Evolutionary conservation across 2,888 invertebrate genomes (phyloP), one percentile per base, ranked within the genome.

Genomic region (Spatulosminthurus flaviceps): DNA sequence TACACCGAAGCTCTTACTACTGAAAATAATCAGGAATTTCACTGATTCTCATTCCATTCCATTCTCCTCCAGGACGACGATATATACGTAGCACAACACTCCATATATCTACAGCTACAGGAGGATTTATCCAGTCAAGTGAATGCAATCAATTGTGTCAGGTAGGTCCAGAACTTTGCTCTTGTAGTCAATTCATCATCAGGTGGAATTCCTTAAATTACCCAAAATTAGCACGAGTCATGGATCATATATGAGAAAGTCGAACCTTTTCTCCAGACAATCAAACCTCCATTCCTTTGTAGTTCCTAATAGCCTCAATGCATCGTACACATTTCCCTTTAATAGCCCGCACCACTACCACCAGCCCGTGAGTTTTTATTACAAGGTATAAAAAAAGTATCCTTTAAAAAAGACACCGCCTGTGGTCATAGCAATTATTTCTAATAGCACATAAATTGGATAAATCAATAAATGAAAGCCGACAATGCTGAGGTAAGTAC

Each of bases 11-110:
- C 9, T 51, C 51, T 34, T 51, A 51, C 51, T 51, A 51, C 51
- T 51, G 51, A 51, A 51, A 51, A 51, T 51, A 51, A 51, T 51
- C 51, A 51, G 51, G 51, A 51, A 51, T 51, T 51, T 51, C 51
- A n/a, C 19, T 51, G n/a, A 51, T 51, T 51, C 51, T n/a, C n/a
- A 2, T 16, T 51, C 51, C 51, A 51, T 2, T 51, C 51, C 34
- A n/a, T n/a, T n/a, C n/a, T n/a, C n/a, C n/a, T n/a, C n/a, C n/a
- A n/a, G n/a, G n/a, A n/a, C n/a, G n/a, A n/a, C n/a, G n/a, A n/a
- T n/a, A n/a, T n/a, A n/a, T n/a, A n/a, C n/a, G n/a, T n/a, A n/a
- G n/a, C n/a, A n/a, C n/a, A n/a, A n/a, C n/a, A n/a, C n/a, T n/a
- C n/a, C n/a, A n/a, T n/a, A n/a, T n/a, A n/a, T n/a, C n/a, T n/a